Evolutionary conservation across 2,113 vertebrate genomes (phyloP), one percentile per base, ranked within the genome.

Genomic region (Gasterosteus nipponicus): DNA sequence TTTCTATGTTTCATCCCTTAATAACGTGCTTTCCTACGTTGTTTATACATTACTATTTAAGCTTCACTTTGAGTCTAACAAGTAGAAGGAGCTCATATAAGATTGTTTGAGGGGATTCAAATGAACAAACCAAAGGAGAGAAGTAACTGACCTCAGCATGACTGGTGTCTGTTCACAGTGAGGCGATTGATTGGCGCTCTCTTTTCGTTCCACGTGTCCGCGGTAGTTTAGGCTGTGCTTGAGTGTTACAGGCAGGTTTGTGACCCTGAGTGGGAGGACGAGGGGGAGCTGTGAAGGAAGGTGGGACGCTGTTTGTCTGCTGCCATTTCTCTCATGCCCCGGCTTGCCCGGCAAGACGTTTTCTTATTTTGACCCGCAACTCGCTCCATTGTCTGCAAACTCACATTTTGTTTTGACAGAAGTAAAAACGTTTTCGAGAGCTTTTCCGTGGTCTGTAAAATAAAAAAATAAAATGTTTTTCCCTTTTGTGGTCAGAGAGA

Each of bases 301-400:
- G 86, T 80, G 89, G 84, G 87, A 77, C 76, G 2, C 10, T 80
- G 86, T 90, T 92, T 90, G 39, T 26, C 22, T 81, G 60, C 77
- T 75, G 73, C 75, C 75, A 69, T 75, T 39, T 65, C 76, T 82
- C 70, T 82, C 26, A 39, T 86, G 70, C 74, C 22, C 82, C 77
- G 38, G 33, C 46, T 79, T 46, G 47, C 39, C 62, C 84, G 54
- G 56, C 82, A 80, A 82, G 60, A 82, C 41, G 58, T 26, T 78
- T 44, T 53, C n/a, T 60, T 64, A 69, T 35, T 58, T 46, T 8
- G 5, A 57, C 4, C 58, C 22, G 19, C 0, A 0, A 35, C 15
- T 26, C 4, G 3, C 31, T 58, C 19, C 1, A 1, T 60, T 61
- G 42, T 51, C 44, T 58, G 39, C 11, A 54, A 68, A 69, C 58